These are phyloP conservation scores for Uria lomvia DNA, from an alignment of 2,113 vertebrate genomes.

Conservation along the genomic window DNA sequence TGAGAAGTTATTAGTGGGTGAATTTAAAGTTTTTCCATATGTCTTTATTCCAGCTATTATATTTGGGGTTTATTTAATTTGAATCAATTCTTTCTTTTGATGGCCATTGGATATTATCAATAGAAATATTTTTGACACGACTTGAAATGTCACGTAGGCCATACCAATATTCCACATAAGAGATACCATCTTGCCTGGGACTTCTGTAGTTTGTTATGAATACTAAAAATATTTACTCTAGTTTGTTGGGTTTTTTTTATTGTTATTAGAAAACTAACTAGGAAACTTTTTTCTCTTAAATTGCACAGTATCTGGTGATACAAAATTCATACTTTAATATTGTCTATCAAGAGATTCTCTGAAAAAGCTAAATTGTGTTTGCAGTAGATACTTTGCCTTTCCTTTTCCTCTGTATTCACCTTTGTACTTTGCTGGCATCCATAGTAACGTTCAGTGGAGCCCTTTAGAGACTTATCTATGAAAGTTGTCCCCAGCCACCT, in stretches of 20 bases:
- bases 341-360: not conserved
- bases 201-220: not conserved
- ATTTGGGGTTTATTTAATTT: not conserved
- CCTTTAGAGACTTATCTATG: constrained; percentile 22
- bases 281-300: not conserved
- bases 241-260: not conserved
- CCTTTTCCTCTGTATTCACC: not conserved
- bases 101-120: not conserved
- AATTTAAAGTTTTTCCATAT: not conserved
- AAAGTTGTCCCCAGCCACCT: constrained; percentile 40
- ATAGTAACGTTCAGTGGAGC: constrained; percentile 43
- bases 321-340: not conserved
- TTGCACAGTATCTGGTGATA: not conserved
- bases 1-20: not conserved
- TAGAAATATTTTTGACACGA: not conserved
- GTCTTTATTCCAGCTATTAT: not conserved
- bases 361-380: not conserved
- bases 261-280: not conserved
- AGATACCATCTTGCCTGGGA: not conserved
- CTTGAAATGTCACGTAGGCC: not conserved
- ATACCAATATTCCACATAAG: not conserved
- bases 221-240: not conserved
- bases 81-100: not conserved
- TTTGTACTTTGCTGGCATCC: constrained; percentile 42
- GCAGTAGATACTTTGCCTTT: not conserved